Percentiles rank a stretch among this genome's conserved stretches.
phyloP scores from a whole-genome alignment of 92 coral and sea anemone genomes.

The Actinostola sp. region DNA sequence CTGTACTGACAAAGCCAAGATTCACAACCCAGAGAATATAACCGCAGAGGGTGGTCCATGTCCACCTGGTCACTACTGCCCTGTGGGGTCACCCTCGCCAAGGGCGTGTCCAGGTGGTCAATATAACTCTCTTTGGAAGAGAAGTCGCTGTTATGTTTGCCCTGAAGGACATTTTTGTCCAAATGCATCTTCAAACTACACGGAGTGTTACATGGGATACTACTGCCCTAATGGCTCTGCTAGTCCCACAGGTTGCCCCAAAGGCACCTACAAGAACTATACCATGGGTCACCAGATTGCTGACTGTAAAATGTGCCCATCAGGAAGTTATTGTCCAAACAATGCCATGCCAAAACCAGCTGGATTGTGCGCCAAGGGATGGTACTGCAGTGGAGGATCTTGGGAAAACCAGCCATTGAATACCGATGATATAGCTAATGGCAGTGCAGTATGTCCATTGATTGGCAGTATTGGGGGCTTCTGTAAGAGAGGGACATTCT shows the following conservation, averaged over 20 bases:
- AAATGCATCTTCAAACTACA: slow-evolving; percentile 82
- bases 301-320: slow-evolving; percentile 95
- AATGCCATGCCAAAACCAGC: slow-evolving; percentile 79
- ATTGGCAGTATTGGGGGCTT: slow-evolving; percentile 94
- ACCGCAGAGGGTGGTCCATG: slow-evolving; percentile 94
- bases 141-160: slow-evolving; percentile 74
- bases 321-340: slow-evolving; percentile 82
- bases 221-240: slow-evolving; percentile 92
- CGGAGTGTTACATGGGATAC: slow-evolving; percentile 77
- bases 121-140: slow-evolving; percentile 88
- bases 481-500: slow-evolving; percentile 90
- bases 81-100: slow-evolving; percentile 81
- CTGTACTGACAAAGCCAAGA: slow-evolving; percentile 67
- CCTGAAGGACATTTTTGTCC: slow-evolving; percentile 95
- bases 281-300: slow-evolving; percentile 72
- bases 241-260: slow-evolving; percentile 80
- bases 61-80: slow-evolving; percentile 92
- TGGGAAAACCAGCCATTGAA: slow-evolving; percentile 92
- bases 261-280: slow-evolving; percentile 92
- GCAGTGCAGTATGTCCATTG: slow-evolving; percentile 82
- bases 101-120: slow-evolving; percentile 82
- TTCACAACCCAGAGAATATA: slow-evolving; percentile 76
- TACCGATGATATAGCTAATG: slow-evolving; percentile 76
- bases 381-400: slow-evolving; percentile 98
- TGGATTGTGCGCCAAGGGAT: slow-evolving; percentile 91